Percentiles rank a stretch among this genome's conserved stretches.
Conservation (phyloP, 2,888 invertebrate genomes). For the Eupithecia inturbata region DNA sequence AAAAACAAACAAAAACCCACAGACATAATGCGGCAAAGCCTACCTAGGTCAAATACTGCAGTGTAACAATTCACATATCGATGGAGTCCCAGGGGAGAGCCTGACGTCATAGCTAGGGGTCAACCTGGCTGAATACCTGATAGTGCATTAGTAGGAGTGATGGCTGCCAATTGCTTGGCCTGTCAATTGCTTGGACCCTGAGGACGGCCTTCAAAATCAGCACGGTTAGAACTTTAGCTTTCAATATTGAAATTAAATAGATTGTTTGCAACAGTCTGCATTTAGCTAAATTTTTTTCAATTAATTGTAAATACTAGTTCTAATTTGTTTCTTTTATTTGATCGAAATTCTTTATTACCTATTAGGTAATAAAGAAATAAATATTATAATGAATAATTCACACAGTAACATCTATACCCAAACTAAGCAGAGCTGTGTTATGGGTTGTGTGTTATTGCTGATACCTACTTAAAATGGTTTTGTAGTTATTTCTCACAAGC, state of each 20-base stretch:
- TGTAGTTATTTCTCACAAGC: not conserved
- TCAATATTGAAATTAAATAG: no score
- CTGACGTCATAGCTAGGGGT: slow-evolving; percentile 20
- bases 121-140: not conserved
- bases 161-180: not conserved
- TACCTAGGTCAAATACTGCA: slow-evolving; percentile 18
- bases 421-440: no score
- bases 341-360: no score
- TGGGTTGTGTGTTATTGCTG: no score
- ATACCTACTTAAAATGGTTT: not conserved
- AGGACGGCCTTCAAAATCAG: not conserved
- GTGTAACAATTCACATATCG: slow-evolving; percentile 24
- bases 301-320: no score
- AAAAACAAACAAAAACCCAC: not conserved
- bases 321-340: no score
- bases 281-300: no score
- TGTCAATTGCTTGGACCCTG: not conserved
- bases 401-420: no score
- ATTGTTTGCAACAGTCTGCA: no score
- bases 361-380: not conserved
- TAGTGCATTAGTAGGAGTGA: not conserved
- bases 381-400: no score
- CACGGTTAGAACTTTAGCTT: no score
- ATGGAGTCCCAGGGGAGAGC: not conserved
- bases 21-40: slow-evolving; percentile 14